Evolutionary conservation across 2,113 vertebrate species (phyloP), one percentile per base, ranked within the genome.

Genomic region (Chionodraco myersi): DNA sequence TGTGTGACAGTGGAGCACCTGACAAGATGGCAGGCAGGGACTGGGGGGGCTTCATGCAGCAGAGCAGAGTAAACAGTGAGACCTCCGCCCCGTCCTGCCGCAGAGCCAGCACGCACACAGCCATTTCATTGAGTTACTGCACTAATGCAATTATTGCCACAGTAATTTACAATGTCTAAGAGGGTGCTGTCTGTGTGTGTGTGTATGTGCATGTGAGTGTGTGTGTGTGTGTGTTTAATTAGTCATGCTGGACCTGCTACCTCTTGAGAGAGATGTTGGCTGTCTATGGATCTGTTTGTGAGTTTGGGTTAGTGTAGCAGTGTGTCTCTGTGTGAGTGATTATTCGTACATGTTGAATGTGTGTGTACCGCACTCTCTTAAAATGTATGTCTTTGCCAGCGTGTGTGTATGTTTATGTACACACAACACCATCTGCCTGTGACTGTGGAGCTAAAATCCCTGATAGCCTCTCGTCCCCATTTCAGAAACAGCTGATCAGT

Each of bases 401-500:
- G 26, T 51, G 21, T 79, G 18, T 61, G 26, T 56, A 34, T 45
- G 21, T 53, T 34, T 64, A 36, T 86, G 80, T 86, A 64, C 57
- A 79, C 68, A 86, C 79, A 87, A 87, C 82, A 89, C 93, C 92
- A 94, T 95, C 91, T 94, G 94, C 83, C 77, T 89, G 87, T 72
- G 79, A 79, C 77, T 75, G 54, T 76, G 77, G 71, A 91, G 80
- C 87, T 88, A 79, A 92, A 91, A 84, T 91, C 81, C 86, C 91
- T 85, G 89, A 86, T 90, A 91, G 82, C 84, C 66, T 83, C 77
- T 74, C 68, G 80, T 89, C 83, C 83, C 79, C 68, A 71, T 91
- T 92, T 88, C 82, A 79, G 77, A 83, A 94, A 90, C 92, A 92
- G 86, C 86, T 91, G 91, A 94, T 93, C 91, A 90, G 87, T 93